phyloP scores from a whole-genome alignment of 2,113 vertebrate genomes.

The Solenodon paradoxus region DNA sequence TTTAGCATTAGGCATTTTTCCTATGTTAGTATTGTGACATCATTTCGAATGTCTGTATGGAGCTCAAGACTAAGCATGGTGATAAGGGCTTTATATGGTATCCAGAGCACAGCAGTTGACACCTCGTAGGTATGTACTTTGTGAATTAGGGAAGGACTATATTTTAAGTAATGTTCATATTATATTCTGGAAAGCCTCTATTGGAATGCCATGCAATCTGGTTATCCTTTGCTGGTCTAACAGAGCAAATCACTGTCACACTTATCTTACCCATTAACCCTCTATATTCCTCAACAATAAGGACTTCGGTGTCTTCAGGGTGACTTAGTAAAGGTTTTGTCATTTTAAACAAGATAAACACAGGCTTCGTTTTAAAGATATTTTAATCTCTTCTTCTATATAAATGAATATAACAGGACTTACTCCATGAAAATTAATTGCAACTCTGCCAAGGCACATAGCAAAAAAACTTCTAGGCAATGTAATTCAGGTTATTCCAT shows the following conservation, averaged over 20 bases:
- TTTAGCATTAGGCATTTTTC: not conserved
- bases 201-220: not conserved
- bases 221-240: not conserved
- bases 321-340: not conserved
- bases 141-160: not conserved
- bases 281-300: not conserved
- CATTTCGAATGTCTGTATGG: not conserved
- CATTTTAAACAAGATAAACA: not conserved
- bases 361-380: too few relatives aligned
- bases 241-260: not conserved
- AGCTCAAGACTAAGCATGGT: not conserved
- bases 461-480: not conserved
- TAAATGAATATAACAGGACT: not conserved
- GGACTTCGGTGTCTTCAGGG: not conserved
- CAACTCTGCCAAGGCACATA: not conserved
- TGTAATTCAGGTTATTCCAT: not conserved
- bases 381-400: not conserved
- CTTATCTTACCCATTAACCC: not conserved
- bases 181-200: not conserved
- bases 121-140: accelerated
- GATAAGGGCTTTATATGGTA: not conserved
- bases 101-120: not conserved
- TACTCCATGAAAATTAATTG: not conserved
- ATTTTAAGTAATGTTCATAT: not conserved
- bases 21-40: not conserved